Evolutionary conservation across 2,888 invertebrate species (phyloP).

Genomic region (Didymodactylos carnosus): DNA sequence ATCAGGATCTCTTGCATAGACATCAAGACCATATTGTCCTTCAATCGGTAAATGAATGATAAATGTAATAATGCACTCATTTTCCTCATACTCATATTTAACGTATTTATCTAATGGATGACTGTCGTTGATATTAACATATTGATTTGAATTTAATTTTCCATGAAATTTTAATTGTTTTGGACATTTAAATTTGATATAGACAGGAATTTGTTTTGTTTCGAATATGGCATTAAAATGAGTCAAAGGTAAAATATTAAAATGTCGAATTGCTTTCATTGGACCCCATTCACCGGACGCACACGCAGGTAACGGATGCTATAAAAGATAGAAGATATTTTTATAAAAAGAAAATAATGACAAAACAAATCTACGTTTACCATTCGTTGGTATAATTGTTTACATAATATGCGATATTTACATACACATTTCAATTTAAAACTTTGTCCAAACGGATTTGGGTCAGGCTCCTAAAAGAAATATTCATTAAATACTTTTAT

Average conservation of each 20-base stretch:
- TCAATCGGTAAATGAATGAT: conserved; percentile 40
- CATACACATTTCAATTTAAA: conserved; percentile 48
- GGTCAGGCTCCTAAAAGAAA: conserved; percentile 16
- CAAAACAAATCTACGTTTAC: neutral
- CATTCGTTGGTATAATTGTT: conserved; percentile 86
- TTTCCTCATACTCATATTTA: conserved; percentile 50
- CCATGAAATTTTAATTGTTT: conserved; percentile 21
- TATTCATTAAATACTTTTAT: neutral
- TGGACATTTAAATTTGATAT: conserved; percentile 27
- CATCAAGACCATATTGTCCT: conserved; percentile 89
- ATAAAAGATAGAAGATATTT: neutral
- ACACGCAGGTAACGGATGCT: conserved; percentile 64
- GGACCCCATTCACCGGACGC: conserved; percentile 99
- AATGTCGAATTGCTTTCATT: conserved; percentile 70
- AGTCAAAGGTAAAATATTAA: conserved; percentile 50
- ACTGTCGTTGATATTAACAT: neutral
- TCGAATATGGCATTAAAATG: conserved; percentile 67
- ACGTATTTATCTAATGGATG: conserved; percentile 56
- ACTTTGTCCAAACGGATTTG: conserved; percentile 26
- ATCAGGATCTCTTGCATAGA: conserved; percentile 55
- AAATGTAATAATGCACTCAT: neutral
- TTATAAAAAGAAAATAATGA: neutral
- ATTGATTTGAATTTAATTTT: neutral
- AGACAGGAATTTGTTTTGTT: conserved; percentile 45
- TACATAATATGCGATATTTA: conserved; percentile 65